These are phyloP conservation scores for Merops nubicus DNA, from an alignment of 2,113 vertebrate species.

Conservation along the genomic window DNA sequence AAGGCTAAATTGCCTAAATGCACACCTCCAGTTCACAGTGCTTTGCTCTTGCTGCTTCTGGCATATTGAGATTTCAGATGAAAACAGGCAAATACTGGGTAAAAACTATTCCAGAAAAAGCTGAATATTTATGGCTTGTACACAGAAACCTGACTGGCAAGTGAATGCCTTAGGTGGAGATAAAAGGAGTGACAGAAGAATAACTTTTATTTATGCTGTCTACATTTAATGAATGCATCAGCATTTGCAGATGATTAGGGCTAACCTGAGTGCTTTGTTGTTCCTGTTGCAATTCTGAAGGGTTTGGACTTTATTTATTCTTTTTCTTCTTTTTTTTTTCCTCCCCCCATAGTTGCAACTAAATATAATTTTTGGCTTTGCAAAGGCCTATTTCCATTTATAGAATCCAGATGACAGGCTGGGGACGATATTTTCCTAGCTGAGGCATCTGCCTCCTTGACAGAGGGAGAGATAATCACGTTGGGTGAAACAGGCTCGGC, in stretches of 20 bases:
- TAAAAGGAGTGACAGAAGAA: constrained; percentile 31
- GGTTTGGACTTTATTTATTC: background rate
- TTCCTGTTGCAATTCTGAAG: background rate
- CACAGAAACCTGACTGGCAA: constrained; percentile 5
- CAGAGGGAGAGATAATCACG: constrained; percentile 32
- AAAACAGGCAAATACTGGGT: background rate
- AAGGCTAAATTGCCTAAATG: background rate
- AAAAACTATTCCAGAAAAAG: constrained; percentile 11
- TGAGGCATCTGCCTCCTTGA: constrained; percentile 50
- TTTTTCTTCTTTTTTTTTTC: background rate
- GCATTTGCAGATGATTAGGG: background rate
- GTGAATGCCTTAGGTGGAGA: constrained; percentile 9
- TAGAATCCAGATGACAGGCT: constrained; percentile 60
- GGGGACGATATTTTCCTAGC: constrained; percentile 26
- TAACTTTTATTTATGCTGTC: constrained; percentile 3
- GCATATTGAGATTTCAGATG: background rate
- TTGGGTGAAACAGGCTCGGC: constrained; percentile 20
- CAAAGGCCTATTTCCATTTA: constrained; percentile 39
- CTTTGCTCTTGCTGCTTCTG: background rate
- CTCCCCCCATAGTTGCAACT: background rate
- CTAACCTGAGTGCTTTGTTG: constrained; percentile 9
- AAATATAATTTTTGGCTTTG: constrained; percentile 48
- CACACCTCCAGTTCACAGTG: background rate
- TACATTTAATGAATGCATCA: background rate
- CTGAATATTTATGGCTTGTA: constrained; percentile 11